These are phyloP conservation scores for Nowickia ferox DNA, from an alignment of 2,888 invertebrate species.

Conservation along the genomic window DNA sequence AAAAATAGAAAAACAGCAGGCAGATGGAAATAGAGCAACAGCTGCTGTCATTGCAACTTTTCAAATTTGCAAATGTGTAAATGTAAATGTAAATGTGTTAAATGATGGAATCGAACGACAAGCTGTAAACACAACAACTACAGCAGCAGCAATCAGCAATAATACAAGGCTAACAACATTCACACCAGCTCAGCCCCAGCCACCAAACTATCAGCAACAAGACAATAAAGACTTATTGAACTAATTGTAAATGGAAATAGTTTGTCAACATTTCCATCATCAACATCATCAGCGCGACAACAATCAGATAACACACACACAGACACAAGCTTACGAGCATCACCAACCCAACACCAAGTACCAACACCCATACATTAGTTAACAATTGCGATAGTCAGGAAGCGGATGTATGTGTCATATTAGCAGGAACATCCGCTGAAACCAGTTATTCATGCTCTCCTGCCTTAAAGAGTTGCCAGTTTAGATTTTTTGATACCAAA, in stretches of 20 bases:
- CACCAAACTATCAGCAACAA: conserved; percentile 72
- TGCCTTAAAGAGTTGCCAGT: too few species aligned
- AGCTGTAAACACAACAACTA: conserved; percentile 59
- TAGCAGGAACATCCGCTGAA: conserved; percentile 10
- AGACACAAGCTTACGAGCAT: not conserved
- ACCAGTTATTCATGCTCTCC: not conserved
- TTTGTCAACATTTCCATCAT: conserved; percentile 65
- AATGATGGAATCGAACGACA: conserved; percentile 75
- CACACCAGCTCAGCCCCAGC: conserved; percentile 7
- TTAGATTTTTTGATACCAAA: too few species aligned
- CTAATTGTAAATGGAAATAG: conserved; percentile 72
- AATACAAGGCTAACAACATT: conserved; percentile 17
- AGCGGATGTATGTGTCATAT: not conserved
- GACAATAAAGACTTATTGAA: conserved; percentile 57
- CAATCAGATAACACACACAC: not conserved
- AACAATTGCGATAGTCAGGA: conserved; percentile 9
- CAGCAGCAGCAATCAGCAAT: conserved; percentile 44
- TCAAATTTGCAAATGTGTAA: conserved; percentile 50
- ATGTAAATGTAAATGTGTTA: conserved; percentile 62
- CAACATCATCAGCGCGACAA: conserved; percentile 47
- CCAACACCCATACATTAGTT: not conserved
- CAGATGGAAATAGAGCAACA: conserved; percentile 51
- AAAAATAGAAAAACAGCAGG: conserved; percentile 1
- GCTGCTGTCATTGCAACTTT: conserved; percentile 67
- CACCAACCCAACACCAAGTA: not conserved